Evolutionary conservation across 53 echinoderm and acorn worm genomes (phyloP).

Genomic region (Patiria pectinifera): DNA sequence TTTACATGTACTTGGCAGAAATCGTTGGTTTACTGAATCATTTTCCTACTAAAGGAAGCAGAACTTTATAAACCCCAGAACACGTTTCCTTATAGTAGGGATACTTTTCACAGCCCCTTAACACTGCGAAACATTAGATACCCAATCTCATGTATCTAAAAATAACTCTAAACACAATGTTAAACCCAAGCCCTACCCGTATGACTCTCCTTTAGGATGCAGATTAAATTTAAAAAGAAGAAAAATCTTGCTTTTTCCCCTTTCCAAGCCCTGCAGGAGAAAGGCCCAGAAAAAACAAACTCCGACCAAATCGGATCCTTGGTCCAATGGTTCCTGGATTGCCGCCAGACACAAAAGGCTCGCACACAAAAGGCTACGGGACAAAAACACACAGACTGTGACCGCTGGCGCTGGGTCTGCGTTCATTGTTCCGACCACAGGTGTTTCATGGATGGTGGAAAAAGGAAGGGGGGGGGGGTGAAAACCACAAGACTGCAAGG

Average conservation of each 20-base stretch:
- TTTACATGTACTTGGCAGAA: too few species aligned
- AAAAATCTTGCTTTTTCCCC: neutral
- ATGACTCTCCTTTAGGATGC: too few species aligned
- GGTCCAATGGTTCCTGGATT: neutral
- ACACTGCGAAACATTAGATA: too few species aligned
- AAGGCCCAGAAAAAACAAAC: slow-evolving; percentile 42
- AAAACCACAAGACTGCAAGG: neutral
- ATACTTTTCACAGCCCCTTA: too few species aligned
- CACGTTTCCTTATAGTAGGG: too few species aligned
- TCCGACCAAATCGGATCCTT: neutral
- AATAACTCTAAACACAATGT: too few species aligned
- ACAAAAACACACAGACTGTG: slow-evolving; percentile 20
- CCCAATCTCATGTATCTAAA: too few species aligned
- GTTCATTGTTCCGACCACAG: slow-evolving; percentile 41
- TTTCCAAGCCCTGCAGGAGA: slow-evolving; percentile 9
- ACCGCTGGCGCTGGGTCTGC: slow-evolving; percentile 3
- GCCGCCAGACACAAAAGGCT: neutral
- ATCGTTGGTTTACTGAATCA: too few species aligned
- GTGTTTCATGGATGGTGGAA: neutral
- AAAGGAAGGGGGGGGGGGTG: neutral
- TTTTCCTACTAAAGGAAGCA: too few species aligned
- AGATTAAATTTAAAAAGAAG: too few species aligned
- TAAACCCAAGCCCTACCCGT: too few species aligned
- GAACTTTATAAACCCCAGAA: too few species aligned
- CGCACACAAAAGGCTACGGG: neutral